These are phyloP conservation scores for Agriopis leucophaearia DNA, from an alignment of 2,888 invertebrate species.

Conservation along the genomic window DNA sequence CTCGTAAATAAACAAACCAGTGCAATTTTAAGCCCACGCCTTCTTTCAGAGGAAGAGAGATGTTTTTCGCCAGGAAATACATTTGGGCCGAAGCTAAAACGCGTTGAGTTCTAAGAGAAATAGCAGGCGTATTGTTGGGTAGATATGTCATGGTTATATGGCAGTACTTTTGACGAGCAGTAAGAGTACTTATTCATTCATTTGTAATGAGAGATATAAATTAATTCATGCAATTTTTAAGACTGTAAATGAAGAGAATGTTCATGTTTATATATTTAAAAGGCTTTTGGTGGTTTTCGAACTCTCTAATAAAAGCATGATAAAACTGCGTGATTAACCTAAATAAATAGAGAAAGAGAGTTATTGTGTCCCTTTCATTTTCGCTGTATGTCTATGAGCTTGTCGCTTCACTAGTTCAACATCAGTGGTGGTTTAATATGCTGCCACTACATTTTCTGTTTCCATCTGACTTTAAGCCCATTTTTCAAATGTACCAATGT, in stretches of 20 bases:
- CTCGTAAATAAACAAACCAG: constrained; percentile 30
- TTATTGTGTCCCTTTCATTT: too few relatives aligned
- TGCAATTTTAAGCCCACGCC: constrained; percentile 31
- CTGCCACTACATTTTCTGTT: neutral
- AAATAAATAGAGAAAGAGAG: too few relatives aligned
- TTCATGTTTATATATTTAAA: too few relatives aligned
- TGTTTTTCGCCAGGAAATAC: constrained; percentile 24
- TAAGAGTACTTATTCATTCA: neutral
- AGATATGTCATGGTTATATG: constrained; percentile 45
- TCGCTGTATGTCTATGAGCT: too few relatives aligned
- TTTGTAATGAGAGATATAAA: neutral
- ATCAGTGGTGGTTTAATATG: neutral
- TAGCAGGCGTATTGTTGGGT: constrained; percentile 59
- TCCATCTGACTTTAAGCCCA: constrained; percentile 1
- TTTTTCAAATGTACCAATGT: constrained; percentile 14
- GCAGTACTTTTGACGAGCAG: constrained; percentile 2
- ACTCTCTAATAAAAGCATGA: too few relatives aligned
- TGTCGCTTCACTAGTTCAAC: too few relatives aligned
- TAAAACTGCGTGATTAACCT: too few relatives aligned
- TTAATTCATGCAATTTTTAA: neutral
- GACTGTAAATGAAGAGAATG: neutral
- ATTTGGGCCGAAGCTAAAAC: constrained; percentile 27
- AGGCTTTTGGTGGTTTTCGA: too few relatives aligned
- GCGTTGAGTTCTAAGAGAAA: constrained; percentile 51
- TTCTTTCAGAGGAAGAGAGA: constrained; percentile 20